Base-by-base conservation (phyloP, 1,140 invertebrate species). In the Tetranychus urticae region DNA sequence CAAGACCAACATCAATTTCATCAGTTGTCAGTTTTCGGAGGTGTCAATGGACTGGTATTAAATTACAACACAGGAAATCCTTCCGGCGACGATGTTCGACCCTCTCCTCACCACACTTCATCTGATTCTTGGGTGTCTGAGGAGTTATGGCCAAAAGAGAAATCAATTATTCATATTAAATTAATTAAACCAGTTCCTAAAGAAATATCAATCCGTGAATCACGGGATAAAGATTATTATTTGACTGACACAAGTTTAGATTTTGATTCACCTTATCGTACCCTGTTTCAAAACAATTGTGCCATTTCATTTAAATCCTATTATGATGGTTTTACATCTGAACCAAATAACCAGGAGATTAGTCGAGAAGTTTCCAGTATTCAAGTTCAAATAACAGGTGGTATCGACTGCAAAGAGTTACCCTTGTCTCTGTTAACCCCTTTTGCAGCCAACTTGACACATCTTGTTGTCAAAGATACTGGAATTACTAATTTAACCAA, bases 391-490 rank as follows among this genome's bases (percentile, higher is more conserved):
- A 62, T 62, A 23, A 33, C 34, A 7, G 61, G 56, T 48, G 35
- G 50, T 10, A 12, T 45, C 2, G 36, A 52, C 7, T 62, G 61
- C 59, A 46, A 46, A 14, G 34, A 39, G 14, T 14, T 62, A 10
- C 54, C 42, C 6, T 39, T 62, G n/a, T 36, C 14, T 6, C 10
- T 31, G 13, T 46, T 62, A 37, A 47, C 50, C 2, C 23, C n/a
- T n/a, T 60, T 31, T n/a, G 35, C 45, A 31, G n/a, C 8, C 4
- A 63, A 63, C 37, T 48, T 63, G 12, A 56, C 58, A 2, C 58
- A 60, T 56, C 59, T 63, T 2, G 54, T 63, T n/a, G 36, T 63
- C 14, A n/a, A 52, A 42, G n/a, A 52, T 12, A 63, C 62, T 23
- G 58, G 61, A 3, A 33, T 63, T 0, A 6, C 2, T 12, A 35